phyloP scores from a whole-genome alignment of 2,797 vertebrate genomes.

The Pogonophryne albipinna region DNA sequence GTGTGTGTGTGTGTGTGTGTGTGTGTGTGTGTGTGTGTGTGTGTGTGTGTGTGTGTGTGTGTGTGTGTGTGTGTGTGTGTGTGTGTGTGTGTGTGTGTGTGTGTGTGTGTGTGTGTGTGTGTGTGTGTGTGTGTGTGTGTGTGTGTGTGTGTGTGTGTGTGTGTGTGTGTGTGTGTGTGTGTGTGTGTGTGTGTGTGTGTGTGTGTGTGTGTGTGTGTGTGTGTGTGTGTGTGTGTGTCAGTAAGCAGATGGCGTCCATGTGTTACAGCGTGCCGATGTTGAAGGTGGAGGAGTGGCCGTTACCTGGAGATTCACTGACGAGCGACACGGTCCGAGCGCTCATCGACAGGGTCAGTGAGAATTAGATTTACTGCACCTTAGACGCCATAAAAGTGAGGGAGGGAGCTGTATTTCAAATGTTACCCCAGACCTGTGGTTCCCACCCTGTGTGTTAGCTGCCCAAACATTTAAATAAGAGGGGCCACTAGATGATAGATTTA shows the following conservation, averaged over 20 bases:
- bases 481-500: not conserved
- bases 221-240: constrained; percentile 56
- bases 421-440: not conserved
- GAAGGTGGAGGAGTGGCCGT: constrained; percentile 94
- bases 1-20: too few species aligned
- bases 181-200: too few species aligned
- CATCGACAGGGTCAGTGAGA: constrained; percentile 90
- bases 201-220: constrained; percentile 14
- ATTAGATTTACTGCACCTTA: not conserved
- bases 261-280: constrained; percentile 89
- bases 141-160: too few species aligned
- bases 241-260: constrained; percentile 85
- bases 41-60: too few species aligned
- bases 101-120: too few species aligned
- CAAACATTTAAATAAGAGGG: not conserved
- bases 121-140: too few species aligned
- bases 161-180: too few species aligned
- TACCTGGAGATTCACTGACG: constrained; percentile 89
- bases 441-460: not conserved
- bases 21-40: too few species aligned
- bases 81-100: too few species aligned
- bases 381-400: not conserved
- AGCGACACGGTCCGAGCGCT: constrained; percentile 89
- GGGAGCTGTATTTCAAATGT: not conserved
- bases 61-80: too few species aligned